Percentiles rank a stretch among this genome's conserved stretches.
phyloP scores from a whole-genome alignment of 2,888 invertebrate species.

The Erpobdella octoculata region DNA sequence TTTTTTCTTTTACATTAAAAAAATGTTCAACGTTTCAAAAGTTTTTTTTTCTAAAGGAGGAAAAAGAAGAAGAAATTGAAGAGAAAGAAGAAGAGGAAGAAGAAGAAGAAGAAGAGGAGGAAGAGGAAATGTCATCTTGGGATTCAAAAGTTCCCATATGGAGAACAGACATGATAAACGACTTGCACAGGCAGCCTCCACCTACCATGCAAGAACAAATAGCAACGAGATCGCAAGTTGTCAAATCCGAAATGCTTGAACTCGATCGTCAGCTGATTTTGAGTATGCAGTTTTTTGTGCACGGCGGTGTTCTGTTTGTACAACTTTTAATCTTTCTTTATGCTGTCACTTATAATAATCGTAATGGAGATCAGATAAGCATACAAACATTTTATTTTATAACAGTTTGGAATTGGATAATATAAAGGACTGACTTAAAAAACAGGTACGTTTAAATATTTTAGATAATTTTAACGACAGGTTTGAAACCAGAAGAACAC shows the following conservation, averaged over 20 bases:
- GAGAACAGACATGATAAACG: conserved; percentile 16
- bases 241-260: conserved; percentile 21
- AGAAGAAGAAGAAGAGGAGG: conserved; percentile 22
- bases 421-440: no score
- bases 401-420: no score
- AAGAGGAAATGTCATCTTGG: conserved; percentile 14
- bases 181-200: conserved; percentile 16
- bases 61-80: background rate
- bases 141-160: conserved; percentile 17
- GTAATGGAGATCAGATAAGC: no score
- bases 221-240: background rate
- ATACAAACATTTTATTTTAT: no score
- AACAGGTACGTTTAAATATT: no score
- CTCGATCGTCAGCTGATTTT: conserved; percentile 5
- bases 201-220: conserved; percentile 21
- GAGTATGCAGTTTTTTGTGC: conserved; percentile 14
- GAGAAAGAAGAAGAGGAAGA: conserved; percentile 22
- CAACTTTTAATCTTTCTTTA: background rate
- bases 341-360: no score
- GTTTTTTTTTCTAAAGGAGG: background rate
- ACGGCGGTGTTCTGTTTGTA: no score
- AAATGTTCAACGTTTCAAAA: background rate
- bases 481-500: conserved; percentile 18
- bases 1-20: no score
- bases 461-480: no score